These are phyloP conservation scores for Laothoe populi DNA, from an alignment of 2,888 invertebrate genomes.

Conservation along the genomic window DNA sequence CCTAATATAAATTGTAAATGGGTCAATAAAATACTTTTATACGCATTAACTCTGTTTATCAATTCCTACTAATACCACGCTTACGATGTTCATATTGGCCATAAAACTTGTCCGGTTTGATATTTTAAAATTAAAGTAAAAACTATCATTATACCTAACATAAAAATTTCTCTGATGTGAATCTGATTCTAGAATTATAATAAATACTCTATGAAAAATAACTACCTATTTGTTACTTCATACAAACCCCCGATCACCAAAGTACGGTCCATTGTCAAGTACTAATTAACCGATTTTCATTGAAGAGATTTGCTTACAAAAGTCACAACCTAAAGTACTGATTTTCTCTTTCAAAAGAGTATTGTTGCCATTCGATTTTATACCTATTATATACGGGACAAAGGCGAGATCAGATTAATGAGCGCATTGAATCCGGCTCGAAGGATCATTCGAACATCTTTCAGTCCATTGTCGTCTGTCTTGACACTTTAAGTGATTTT, in stretches of 20 bases:
- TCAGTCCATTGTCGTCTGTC: conserved; percentile 19
- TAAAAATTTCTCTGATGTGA: too few species aligned
- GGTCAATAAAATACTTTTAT: too few species aligned
- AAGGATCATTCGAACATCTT: conserved; percentile 4
- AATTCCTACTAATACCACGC: too few species aligned
- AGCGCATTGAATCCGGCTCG: conserved; percentile 6
- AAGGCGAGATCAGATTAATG: conserved; percentile 43
- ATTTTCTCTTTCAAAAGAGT: conserved; percentile 40
- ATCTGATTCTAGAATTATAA: too few species aligned
- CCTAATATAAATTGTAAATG: too few species aligned
- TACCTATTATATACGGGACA: conserved; percentile 38
- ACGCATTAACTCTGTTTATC: too few species aligned
- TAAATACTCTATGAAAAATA: too few species aligned
- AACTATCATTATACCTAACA: too few species aligned
- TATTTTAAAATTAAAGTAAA: too few species aligned
- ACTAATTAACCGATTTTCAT: conserved; percentile 52
- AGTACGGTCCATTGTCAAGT: conserved; percentile 13
- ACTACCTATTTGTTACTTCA: background rate
- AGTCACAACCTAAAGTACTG: conserved; percentile 49
- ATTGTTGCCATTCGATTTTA: conserved; percentile 38
- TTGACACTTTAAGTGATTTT: conserved; percentile 23
- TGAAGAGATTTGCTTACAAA: conserved; percentile 52
- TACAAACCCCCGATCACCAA: background rate
- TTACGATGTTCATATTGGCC: too few species aligned
- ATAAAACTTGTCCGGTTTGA: too few species aligned